Evolutionary conservation across 2,113 vertebrate species (phyloP), one percentile per base, ranked within the genome.

Genomic region (Xyliphius kryptos): DNA sequence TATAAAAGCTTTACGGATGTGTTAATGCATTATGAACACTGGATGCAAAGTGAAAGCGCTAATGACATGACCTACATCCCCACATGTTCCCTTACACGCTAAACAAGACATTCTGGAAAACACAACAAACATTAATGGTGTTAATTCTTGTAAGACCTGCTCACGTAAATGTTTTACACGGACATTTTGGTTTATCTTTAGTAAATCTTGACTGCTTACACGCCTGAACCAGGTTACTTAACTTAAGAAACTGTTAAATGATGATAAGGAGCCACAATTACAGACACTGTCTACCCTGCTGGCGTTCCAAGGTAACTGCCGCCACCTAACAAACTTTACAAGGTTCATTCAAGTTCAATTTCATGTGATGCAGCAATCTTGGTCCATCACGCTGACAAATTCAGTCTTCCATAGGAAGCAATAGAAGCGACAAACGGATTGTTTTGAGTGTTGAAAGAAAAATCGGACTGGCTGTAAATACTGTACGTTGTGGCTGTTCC

Each of bases 351-450:
- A 6, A 26, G 22, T 6, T 26, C 22, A 26, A 26, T 3, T 26
- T 3, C 22, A 26, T 26, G 22, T 26, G 22, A 26, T 26, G 22
- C 22, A 54, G 51, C 20, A 32, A n/a, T 19, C 6, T 46, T 68
- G 67, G 68, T 56, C 55, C 67, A 59, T 21, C 38, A 61, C 63
- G 41, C 51, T 66, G 37, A 20, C 54, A 16, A 37, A 58, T 61
- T 56, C n/a, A 67, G 64, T 83, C 85, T 86, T 86, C 85, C 87
- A 86, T 61, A 60, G 84, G 86, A 87, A 88, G 85, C 79, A 80
- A 79, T 77, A 53, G 13, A 17, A 41, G 53, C 56, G 50, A 15
- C 40, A 41, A 46, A 57, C 41, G 9, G 64, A 41, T 40, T 58
- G 32, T 37, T n/a, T n/a, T n/a, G n/a, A n/a, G 50, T 14, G 9